Evolutionary conservation across 2,888 invertebrate species (phyloP).

Genomic region (Sthenelais limicola): DNA sequence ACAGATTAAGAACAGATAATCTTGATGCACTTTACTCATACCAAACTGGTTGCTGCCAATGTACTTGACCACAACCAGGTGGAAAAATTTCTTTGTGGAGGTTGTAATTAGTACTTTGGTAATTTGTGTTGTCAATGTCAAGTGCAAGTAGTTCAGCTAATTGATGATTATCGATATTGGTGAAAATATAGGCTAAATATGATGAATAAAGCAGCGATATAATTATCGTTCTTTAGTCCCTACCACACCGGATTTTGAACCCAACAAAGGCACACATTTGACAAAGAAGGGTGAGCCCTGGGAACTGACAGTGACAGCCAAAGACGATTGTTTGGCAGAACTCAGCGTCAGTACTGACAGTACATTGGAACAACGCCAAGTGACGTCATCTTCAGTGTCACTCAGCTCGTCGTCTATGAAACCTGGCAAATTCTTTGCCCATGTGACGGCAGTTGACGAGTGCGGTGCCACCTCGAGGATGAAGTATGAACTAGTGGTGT

Average conservation of each 20-base stretch:
- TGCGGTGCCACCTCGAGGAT: constrained; percentile 12
- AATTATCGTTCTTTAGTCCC: too few species aligned
- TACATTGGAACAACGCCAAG: neutral
- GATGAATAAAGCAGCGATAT: too few species aligned
- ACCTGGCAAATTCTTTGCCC: constrained; percentile 10
- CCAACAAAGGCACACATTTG: constrained; percentile 6
- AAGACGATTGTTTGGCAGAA: constrained; percentile 24
- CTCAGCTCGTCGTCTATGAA: neutral
- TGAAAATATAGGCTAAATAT: too few species aligned
- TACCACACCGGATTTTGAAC: neutral
- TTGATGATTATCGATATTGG: too few species aligned
- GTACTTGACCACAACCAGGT: too few species aligned
- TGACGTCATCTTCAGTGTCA: neutral
- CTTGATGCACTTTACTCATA: too few species aligned
- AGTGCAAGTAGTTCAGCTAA: too few species aligned
- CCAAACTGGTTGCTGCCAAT: too few species aligned
- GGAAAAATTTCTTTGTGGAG: too few species aligned
- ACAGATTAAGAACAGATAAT: too few species aligned
- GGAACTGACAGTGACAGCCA: constrained; percentile 3
- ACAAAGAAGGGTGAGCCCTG: neutral
- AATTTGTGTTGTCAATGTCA: too few species aligned
- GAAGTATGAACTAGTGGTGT: constrained; percentile 7
- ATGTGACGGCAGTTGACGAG: constrained; percentile 23
- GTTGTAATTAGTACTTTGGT: too few species aligned
- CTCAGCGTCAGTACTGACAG: constrained; percentile 17